Percentiles rank a stretch among this genome's conserved stretches.
Conservation (phyloP, 2,888 invertebrate genomes). For the Mythimna lalbum region DNA sequence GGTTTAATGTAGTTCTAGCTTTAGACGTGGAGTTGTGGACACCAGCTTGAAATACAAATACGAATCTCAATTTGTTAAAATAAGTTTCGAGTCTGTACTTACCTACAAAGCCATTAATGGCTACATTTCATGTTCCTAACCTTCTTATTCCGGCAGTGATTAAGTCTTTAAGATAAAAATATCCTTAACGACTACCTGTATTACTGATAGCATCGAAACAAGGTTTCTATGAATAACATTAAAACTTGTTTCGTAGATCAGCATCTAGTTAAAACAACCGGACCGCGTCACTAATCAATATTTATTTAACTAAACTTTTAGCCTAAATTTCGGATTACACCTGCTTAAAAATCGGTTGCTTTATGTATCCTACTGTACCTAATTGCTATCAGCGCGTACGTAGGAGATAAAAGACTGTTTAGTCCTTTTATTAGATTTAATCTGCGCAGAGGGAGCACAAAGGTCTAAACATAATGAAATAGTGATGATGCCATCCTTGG, state of each 20-base stretch:
- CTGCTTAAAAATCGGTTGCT: not conserved
- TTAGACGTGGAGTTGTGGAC: too few relatives aligned
- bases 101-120: constrained; percentile 17
- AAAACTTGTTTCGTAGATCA: constrained; percentile 53
- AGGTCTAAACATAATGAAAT: too few relatives aligned
- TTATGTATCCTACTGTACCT: too few relatives aligned
- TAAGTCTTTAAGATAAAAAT: constrained; percentile 47
- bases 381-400: not conserved
- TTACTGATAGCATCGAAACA: constrained; percentile 48
- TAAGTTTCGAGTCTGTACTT: not conserved
- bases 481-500: not conserved
- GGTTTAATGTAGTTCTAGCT: too few relatives aligned
- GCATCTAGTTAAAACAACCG: constrained; percentile 47
- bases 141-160: constrained; percentile 29
- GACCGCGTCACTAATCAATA: constrained; percentile 50
- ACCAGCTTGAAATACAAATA: not conserved
- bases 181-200: constrained; percentile 54
- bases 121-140: constrained; percentile 27
- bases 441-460: not conserved
- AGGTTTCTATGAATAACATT: constrained; percentile 54
- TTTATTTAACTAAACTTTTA: constrained; percentile 34
- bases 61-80: not conserved
- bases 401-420: not conserved
- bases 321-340: constrained; percentile 20
- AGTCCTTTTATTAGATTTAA: not conserved